phyloP scores from a whole-genome alignment of 2,113 vertebrate species.

The Recurvirostra avosetta region DNA sequence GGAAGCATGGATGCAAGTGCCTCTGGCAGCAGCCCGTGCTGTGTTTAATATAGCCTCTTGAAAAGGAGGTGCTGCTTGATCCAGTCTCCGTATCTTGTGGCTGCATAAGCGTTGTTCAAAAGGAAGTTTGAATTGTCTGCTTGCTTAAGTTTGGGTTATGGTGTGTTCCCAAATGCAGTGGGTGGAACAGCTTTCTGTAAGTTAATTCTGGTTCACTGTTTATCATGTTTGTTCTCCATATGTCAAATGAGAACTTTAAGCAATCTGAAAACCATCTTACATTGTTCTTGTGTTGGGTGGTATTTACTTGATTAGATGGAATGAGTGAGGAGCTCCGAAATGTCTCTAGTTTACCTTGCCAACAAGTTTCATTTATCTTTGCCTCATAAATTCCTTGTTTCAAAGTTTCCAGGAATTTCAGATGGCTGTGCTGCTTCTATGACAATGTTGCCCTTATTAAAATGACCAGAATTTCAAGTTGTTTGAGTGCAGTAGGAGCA shows the following conservation, averaged over 20 bases:
- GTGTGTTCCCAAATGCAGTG: conserved; percentile 24
- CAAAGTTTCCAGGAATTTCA: conserved; percentile 11
- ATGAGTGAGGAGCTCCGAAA: not conserved
- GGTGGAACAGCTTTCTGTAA: not conserved
- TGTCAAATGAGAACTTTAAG: conserved; percentile 18
- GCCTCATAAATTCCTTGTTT: not conserved
- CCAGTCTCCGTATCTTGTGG: not conserved
- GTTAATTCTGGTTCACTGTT: conserved; percentile 38
- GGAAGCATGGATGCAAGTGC: not conserved
- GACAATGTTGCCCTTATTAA: not conserved
- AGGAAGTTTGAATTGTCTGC: not conserved
- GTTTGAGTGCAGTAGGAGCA: not conserved
- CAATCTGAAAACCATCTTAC: not conserved
- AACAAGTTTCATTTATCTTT: not conserved
- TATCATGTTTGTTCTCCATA: not conserved
- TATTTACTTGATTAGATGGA: not conserved
- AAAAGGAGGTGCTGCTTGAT: not conserved
- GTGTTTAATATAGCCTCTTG: not conserved
- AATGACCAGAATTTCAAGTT: not conserved
- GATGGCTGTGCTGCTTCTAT: not conserved
- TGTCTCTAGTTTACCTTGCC: not conserved
- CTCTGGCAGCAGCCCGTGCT: not conserved
- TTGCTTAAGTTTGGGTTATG: not conserved
- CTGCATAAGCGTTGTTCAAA: not conserved
- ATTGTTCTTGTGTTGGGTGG: conserved; percentile 1